phyloP scores from a whole-genome alignment of 35 echinoderm and acorn worm species.

The Diadema setosum region DNA sequence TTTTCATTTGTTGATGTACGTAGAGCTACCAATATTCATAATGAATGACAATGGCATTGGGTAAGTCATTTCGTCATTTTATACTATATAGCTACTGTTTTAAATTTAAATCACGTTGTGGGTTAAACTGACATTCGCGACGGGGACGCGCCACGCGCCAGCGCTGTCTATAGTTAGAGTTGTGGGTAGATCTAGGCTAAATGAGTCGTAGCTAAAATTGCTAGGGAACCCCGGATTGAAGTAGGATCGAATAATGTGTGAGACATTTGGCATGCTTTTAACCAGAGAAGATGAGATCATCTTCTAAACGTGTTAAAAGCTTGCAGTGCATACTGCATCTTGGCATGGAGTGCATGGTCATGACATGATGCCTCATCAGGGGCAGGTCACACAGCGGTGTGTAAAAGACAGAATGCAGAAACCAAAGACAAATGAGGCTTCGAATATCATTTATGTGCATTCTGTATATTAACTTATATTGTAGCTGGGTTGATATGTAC shows the following conservation, averaged over 20 bases:
- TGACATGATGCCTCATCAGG: too few species aligned
- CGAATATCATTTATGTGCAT: too few species aligned
- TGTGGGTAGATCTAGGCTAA: background rate
- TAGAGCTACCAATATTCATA: background rate
- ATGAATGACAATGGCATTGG: background rate
- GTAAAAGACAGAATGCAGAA: too few species aligned
- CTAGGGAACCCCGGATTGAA: background rate
- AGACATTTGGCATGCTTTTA: background rate
- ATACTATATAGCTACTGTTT: background rate
- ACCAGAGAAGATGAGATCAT: background rate
- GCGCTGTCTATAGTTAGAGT: background rate
- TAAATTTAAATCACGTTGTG: background rate
- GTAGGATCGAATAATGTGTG: background rate
- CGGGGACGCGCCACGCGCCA: background rate
- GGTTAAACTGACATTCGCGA: background rate
- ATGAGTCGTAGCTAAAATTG: background rate
- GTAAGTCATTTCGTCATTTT: background rate
- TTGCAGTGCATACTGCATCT: background rate
- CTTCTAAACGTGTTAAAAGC: background rate
- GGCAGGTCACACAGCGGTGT: too few species aligned
- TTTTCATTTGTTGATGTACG: background rate
- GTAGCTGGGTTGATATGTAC: too few species aligned
- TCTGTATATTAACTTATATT: too few species aligned
- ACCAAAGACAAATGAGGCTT: too few species aligned
- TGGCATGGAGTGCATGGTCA: too few species aligned